Evolutionary conservation across 2,797 vertebrate genomes (phyloP).

Genomic region (Cirrhinus mrigala): DNA sequence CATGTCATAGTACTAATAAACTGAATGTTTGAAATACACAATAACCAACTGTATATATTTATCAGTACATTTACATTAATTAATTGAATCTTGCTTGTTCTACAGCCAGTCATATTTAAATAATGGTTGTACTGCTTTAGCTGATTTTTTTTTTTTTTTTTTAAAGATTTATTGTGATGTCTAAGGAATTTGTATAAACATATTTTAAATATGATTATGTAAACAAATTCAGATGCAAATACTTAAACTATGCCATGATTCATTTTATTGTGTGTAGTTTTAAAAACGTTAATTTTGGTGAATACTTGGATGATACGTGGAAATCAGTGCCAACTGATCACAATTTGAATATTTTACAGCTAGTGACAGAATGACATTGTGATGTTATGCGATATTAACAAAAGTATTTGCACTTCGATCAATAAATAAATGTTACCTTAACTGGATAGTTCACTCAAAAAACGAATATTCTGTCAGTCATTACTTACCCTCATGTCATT

Average conservation of each 20-base stretch:
- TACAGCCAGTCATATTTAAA: no score
- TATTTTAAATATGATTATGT: not conserved
- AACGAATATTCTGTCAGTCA: no score
- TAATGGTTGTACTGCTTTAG: not conserved
- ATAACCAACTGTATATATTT: not conserved
- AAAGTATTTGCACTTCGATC: not conserved
- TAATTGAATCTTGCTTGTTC: not conserved
- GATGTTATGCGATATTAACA: not conserved
- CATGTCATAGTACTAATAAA: not conserved
- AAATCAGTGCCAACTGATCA: not conserved
- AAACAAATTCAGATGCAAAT: not conserved
- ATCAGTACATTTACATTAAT: not conserved
- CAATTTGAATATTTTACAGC: not conserved
- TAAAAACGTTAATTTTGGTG: not conserved
- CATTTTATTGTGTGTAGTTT: not conserved
- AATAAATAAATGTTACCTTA: not conserved
- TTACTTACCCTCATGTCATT: no score
- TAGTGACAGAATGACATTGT: not conserved
- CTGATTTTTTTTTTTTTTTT: not conserved
- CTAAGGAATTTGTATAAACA: not conserved
- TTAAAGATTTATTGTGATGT: not conserved
- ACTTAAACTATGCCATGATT: not conserved
- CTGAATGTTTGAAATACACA: not conserved
- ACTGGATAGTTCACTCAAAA: no score
- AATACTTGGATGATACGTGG: not conserved